Evolutionary conservation across 2,888 invertebrate species (phyloP).

Genomic region (Erebia aethiops): DNA sequence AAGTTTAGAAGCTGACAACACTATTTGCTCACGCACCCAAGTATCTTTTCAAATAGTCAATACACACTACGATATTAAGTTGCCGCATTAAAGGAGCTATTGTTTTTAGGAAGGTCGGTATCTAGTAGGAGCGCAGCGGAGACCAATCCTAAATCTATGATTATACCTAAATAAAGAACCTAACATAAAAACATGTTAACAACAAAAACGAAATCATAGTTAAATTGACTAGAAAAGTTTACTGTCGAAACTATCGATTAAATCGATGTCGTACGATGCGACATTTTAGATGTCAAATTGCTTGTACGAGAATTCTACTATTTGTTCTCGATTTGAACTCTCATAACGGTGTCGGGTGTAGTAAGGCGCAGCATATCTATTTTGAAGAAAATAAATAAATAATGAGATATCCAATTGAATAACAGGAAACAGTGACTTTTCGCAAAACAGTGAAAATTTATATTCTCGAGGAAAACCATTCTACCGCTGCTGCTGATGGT

Average conservation of each 20-base stretch:
- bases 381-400: neutral
- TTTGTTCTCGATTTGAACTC: conserved; percentile 6
- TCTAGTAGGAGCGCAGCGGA: too few relatives aligned
- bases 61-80: too few relatives aligned
- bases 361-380: neutral
- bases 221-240: neutral
- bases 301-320: neutral
- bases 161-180: neutral
- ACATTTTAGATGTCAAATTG: conserved; percentile 1
- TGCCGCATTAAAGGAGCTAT: too few relatives aligned
- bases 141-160: too few relatives aligned
- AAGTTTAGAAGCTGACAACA: too few relatives aligned
- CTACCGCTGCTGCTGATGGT: too few relatives aligned
- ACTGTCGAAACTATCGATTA: neutral
- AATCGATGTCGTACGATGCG: neutral
- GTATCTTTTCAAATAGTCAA: too few relatives aligned
- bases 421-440: too few relatives aligned
- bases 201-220: neutral
- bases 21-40: too few relatives aligned
- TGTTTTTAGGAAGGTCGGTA: too few relatives aligned
- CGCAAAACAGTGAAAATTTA: too few relatives aligned
- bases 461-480: too few relatives aligned
- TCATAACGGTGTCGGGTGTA: neutral
- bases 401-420: neutral
- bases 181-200: neutral